Evolutionary conservation across 2,113 vertebrate species (phyloP), one percentile per base, ranked within the genome.

Genomic region (Chaetodon auriga): DNA sequence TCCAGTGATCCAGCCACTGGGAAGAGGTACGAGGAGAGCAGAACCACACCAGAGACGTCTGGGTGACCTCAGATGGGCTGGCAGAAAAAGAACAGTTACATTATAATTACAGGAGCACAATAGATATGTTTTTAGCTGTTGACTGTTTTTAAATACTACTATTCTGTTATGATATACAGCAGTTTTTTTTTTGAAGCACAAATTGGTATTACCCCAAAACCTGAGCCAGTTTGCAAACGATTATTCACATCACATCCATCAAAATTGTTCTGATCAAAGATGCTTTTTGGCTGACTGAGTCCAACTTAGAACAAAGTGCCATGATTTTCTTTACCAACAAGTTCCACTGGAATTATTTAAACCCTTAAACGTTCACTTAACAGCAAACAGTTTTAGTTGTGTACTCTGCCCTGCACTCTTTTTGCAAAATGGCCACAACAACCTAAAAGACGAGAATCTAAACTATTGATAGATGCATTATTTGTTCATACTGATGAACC

Each of bases 1-100:
- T 89, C 98, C 98, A 99, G 93, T 98, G 98, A 92, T 99, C 98
- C n/a, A 98, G 94, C 98, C 98, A 99, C 83, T 97, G 97, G 57
- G 95, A 96, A 6, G 97, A 94, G n/a, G 97, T 97, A 73, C 96
- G 96, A 77, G 96, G 88, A 65, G 98, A 96, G 87, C 97, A 96
- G 94, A 99, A 99, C 98, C 98, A 99, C 6, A 96, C 96, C 30
- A 99, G 93, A 23, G 96, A 97, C 5, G 97, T 93, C 35, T 95
- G 85, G 0, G 96, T 98, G 76, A 94, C 93, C 89, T 99, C 98
- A 75, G 94, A 95, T 58, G 93, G 94, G 92, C 97, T 99, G 94
- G 70, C 76, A 91, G 84, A 66, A 87, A 87, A 23, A 63, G 0
- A 81, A 41, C 15, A 1, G 46, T 68, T 9, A 38, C 19, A 4